Evolutionary conservation across 2,113 vertebrate genomes (phyloP).

Genomic region (Origma solitaria): DNA sequence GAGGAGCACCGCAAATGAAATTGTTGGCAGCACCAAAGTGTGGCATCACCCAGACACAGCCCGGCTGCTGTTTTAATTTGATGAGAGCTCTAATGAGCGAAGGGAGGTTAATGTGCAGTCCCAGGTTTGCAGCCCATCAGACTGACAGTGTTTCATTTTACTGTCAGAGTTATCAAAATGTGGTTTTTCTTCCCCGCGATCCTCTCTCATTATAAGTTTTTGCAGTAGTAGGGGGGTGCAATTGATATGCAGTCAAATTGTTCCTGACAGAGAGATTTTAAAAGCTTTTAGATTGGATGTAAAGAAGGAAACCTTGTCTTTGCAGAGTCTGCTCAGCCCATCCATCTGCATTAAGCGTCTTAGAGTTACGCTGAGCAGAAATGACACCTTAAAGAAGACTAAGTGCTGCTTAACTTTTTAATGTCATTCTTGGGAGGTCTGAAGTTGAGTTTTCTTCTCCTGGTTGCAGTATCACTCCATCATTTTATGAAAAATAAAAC

Average conservation of each 20-base stretch:
- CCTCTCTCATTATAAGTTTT: conserved; percentile 34
- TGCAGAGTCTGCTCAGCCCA: conserved; percentile 63
- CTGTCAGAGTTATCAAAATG: conserved; percentile 24
- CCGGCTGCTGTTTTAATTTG: conserved; percentile 4
- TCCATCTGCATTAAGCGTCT: conserved; percentile 73
- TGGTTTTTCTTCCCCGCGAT: neutral
- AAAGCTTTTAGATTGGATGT: conserved; percentile 75
- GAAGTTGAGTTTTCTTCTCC: neutral
- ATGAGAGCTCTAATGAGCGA: conserved; percentile 44
- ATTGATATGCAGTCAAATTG: conserved; percentile 72
- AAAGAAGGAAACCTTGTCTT: conserved; percentile 69
- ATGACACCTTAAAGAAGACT: conserved; percentile 76
- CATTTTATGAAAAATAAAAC: conserved; percentile 7
- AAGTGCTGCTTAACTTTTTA: conserved; percentile 75
- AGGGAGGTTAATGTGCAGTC: neutral
- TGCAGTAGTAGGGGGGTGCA: conserved; percentile 36
- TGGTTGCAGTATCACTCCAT: neutral
- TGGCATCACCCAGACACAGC: neutral
- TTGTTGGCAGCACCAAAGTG: neutral
- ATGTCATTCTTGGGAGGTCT: conserved; percentile 63
- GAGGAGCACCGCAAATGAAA: neutral
- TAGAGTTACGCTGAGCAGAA: conserved; percentile 65
- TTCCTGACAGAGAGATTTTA: conserved; percentile 73
- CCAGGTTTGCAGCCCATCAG: neutral
- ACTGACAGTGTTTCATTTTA: conserved; percentile 35